Base-by-base conservation (phyloP, 2,113 vertebrate genomes). In the Melanerpes aurifrons region DNA sequence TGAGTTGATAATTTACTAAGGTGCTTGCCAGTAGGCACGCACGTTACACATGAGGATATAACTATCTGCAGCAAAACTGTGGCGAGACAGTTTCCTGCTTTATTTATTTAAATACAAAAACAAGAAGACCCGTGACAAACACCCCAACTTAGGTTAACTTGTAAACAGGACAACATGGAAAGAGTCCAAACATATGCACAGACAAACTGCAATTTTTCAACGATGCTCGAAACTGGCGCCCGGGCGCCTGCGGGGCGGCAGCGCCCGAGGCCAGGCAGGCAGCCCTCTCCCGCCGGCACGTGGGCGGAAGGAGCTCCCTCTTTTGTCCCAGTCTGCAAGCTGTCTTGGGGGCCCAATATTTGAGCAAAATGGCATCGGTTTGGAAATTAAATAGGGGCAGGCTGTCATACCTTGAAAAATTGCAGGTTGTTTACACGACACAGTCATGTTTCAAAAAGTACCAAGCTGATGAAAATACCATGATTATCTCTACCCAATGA, bases 161-260 rank as follows among this genome's bases (percentile, higher is more conserved):
- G 98, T 99, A 99, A 99, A 99, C 98, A 98, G 97, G 98, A 98
- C 98, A 99, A 98, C 98, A 98, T 98, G 98, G 97, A 98, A 97
- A 98, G 97, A 97, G 95, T 98, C 96, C 98, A 96, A 97, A 98
- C 98, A 97, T 97, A 98, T 98, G 96, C 97, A 98, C 96, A 97
- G 95, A 98, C 98, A 98, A 98, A 96, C 97, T 98, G 98, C 97
- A 98, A 98, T 98, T 98, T 98, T 98, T 98, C 98, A 93, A 80
- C 61, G 64, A 95, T 47, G 96, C 96, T 87, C 71, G 82, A 91
- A 92, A 77, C 67, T 7, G 66, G 89, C 69, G 28, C 84, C 90
- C 68, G 20, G 93, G 96, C 94, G 79, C 89, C 93, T 83, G 92
- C 95, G 64, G 56, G 92, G 96, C 94, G 92, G 97, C 59, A 66